Conservation (phyloP, 2,113 vertebrate species). For the Colius striatus region DNA sequence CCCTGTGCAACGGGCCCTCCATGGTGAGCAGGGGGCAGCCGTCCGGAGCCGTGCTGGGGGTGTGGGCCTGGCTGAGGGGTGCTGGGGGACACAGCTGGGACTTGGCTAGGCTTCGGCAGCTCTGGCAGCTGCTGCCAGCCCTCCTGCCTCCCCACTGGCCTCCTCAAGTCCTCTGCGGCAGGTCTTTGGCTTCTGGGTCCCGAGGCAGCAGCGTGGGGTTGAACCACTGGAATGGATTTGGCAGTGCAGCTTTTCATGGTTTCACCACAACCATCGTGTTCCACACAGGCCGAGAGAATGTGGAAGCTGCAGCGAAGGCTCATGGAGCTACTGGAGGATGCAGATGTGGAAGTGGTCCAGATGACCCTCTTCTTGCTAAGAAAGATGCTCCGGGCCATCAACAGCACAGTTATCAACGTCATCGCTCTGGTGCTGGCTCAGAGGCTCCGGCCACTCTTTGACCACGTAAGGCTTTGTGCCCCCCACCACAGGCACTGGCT, state of each 20-base stretch:
- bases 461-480: not conserved
- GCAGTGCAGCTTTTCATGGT: not conserved
- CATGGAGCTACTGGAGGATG: not conserved
- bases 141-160: not conserved
- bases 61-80: too few species aligned
- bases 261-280: not conserved
- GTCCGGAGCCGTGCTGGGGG: not conserved
- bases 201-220: too few species aligned
- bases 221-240: too few species aligned
- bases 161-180: too few species aligned
- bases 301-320: not conserved
- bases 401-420: too few species aligned
- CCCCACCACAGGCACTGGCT: too few species aligned
- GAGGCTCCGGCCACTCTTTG: too few species aligned
- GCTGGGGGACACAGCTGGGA: not conserved
- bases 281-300: not conserved
- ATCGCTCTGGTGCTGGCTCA: not conserved
- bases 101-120: not conserved
- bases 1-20: not conserved
- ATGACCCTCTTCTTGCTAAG: not conserved
- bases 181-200: too few species aligned
- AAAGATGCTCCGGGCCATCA: not conserved
- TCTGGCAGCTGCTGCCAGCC: not conserved
- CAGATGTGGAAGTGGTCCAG: not conserved
- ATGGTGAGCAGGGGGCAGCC: not conserved